phyloP scores from a whole-genome alignment of 2,113 vertebrate genomes.

The Siphamia tubifer region DNA sequence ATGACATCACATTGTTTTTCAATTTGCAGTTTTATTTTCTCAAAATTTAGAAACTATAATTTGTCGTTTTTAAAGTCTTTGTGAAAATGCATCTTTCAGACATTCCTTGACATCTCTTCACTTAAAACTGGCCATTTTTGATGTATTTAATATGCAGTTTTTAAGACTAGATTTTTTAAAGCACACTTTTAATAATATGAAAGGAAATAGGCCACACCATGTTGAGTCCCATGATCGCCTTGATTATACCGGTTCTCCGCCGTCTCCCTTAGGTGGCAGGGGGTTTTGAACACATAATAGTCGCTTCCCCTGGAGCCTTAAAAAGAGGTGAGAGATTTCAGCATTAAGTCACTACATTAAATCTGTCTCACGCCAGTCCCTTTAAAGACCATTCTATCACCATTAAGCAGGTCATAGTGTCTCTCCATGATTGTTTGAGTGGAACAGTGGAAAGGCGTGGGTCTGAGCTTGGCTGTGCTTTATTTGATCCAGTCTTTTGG shows the following conservation, averaged over 20 bases:
- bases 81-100: too few species aligned
- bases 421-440: constrained; percentile 44
- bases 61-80: too few species aligned
- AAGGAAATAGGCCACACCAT: too few species aligned
- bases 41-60: too few species aligned
- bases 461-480: constrained; percentile 46
- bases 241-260: constrained; percentile 36
- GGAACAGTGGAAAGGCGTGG: constrained; percentile 30
- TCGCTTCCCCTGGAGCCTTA: constrained; percentile 31
- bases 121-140: too few species aligned
- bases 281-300: constrained; percentile 53
- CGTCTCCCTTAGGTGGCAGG: constrained; percentile 28
- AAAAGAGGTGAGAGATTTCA: constrained; percentile 42
- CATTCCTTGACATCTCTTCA: too few species aligned
- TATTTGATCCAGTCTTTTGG: constrained; percentile 54
- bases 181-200: too few species aligned
- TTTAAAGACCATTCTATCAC: constrained; percentile 58
- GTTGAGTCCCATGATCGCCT: constrained; percentile 32
- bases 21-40: too few species aligned
- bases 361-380: constrained; percentile 47
- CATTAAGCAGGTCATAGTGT: constrained; percentile 56
- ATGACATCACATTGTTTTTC: too few species aligned
- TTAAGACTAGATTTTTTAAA: too few species aligned
- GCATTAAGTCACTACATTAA: constrained; percentile 65
- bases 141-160: too few species aligned